Conservation (phyloP, 1,140 invertebrate genomes). For the Heliconius eleuchia region DNA sequence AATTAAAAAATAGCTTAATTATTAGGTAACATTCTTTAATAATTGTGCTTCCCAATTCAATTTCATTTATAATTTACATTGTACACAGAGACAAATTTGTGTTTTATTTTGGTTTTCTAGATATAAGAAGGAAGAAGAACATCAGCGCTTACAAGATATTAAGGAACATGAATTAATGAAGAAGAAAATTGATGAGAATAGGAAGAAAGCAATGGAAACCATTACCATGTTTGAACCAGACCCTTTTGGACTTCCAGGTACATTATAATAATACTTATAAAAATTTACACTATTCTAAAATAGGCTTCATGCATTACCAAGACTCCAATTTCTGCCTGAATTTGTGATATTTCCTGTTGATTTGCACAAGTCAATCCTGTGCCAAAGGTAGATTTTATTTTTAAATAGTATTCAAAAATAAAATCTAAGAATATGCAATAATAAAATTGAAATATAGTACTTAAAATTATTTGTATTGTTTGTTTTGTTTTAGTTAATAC, state of each 20-base stretch:
- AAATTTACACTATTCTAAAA: too few species aligned
- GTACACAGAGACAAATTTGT: not conserved
- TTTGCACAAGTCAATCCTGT: too few species aligned
- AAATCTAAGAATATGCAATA: too few species aligned
- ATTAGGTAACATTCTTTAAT: constrained; percentile 74
- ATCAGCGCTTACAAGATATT: constrained; percentile 64
- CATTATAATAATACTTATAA: not conserved
- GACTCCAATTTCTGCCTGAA: too few species aligned
- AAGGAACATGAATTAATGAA: constrained; percentile 72
- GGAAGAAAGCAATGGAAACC: constrained; percentile 70
- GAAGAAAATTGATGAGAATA: constrained; percentile 72
- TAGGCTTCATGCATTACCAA: too few species aligned
- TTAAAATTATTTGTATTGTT: too few species aligned
- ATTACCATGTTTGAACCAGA: constrained; percentile 50
- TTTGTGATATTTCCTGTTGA: too few species aligned
- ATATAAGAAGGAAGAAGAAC: constrained; percentile 66
- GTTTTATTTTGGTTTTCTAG: constrained; percentile 12
- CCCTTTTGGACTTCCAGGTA: constrained; percentile 57
- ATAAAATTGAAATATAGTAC: too few species aligned
- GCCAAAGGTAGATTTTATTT: too few species aligned
- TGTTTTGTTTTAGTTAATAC: too few species aligned
- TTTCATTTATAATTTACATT: not conserved
- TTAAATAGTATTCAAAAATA: too few species aligned
- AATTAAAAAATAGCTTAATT: constrained; percentile 81
- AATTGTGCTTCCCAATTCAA: not conserved